Evolutionary conservation across 2,888 invertebrate genomes (phyloP).

Genomic region (Monoplex corrugatus): DNA sequence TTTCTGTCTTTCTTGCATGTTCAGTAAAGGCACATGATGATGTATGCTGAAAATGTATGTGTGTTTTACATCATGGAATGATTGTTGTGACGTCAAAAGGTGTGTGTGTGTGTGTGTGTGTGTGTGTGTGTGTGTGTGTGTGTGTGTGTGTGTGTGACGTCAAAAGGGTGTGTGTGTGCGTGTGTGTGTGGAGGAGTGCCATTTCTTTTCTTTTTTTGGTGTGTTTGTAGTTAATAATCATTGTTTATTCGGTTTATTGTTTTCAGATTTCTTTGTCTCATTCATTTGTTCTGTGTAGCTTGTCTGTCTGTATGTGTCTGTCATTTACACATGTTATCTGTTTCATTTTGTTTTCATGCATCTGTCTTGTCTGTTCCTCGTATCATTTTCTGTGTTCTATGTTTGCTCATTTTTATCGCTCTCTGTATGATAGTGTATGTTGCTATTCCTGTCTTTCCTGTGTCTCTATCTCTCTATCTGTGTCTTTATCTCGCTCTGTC

Average conservation of each 20-base stretch:
- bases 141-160: neutral
- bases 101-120: neutral
- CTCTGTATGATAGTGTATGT: neutral
- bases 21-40: no score
- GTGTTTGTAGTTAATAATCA: no score
- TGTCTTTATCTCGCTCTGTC: neutral
- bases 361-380: neutral
- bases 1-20: neutral
- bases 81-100: neutral
- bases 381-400: neutral
- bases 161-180: neutral
- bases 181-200: neutral
- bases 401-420: neutral
- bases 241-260: no score
- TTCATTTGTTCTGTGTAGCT: no score
- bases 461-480: constrained; percentile 33
- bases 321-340: no score
- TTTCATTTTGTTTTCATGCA: no score
- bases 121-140: neutral
- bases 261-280: no score
- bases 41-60: neutral
- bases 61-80: neutral
- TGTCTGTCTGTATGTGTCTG: no score
- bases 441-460: neutral
- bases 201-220: no score